Percentiles rank a stretch among this genome's conserved stretches.
These are phyloP conservation scores for Agrotis segetum DNA, from an alignment of 2,888 invertebrate genomes.

Conservation along the genomic window DNA sequence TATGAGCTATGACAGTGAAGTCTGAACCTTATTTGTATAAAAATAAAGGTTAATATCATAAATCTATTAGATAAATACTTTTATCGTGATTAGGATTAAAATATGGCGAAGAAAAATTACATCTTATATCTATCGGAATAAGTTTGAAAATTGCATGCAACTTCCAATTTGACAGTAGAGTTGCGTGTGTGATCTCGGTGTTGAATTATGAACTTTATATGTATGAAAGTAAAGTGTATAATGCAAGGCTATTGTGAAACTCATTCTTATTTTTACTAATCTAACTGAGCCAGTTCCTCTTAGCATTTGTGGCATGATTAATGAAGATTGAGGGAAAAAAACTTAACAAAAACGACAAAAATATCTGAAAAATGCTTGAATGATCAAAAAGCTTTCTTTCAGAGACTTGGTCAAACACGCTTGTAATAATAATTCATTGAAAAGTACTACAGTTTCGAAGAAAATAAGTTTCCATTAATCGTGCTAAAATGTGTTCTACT, in stretches of 20 bases:
- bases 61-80: conserved; percentile 14
- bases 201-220: conserved; percentile 49
- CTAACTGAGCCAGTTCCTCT: conserved; percentile 43
- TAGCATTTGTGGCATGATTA: conserved; percentile 18
- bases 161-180: conserved; percentile 4
- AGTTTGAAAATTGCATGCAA: conserved; percentile 22
- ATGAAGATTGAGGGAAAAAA: not conserved
- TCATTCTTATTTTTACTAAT: conserved; percentile 28
- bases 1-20: conserved; percentile 41
- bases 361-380: no score
- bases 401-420: no score
- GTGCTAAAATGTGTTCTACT: conserved; percentile 2
- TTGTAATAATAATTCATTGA: not conserved
- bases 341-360: no score
- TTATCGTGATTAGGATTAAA: conserved; percentile 25
- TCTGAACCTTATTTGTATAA: conserved; percentile 45
- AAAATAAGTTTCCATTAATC: conserved; percentile 8
- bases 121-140: conserved; percentile 14
- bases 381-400: no score
- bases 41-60: conserved; percentile 36
- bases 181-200: conserved; percentile 45
- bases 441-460: not conserved
- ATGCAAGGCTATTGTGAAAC: conserved; percentile 32
- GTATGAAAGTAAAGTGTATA: conserved; percentile 19
- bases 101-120: conserved; percentile 26